phyloP scores from a whole-genome alignment of 64 coral and sea anemone genomes.

The Hydrozoanthus tunicans region DNA sequence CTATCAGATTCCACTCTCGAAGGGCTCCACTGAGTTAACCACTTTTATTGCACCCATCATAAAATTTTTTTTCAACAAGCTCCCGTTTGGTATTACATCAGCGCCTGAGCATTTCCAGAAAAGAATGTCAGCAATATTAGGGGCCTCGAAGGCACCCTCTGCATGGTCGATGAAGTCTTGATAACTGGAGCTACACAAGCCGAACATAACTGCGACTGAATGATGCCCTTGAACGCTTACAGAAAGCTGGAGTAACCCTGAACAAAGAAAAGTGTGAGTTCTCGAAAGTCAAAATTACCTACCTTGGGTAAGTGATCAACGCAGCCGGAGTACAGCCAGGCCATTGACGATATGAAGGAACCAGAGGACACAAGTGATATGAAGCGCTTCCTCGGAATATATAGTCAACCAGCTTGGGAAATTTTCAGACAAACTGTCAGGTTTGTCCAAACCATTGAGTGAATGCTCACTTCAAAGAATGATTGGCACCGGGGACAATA shows the following conservation, averaged over 20 bases:
- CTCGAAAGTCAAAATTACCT: conserved; percentile 12
- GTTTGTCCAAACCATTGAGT: no score
- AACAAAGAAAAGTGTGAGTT: conserved; percentile 26
- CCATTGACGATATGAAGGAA: not conserved
- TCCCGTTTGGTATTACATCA: conserved; percentile 22
- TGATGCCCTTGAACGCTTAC: conserved; percentile 13
- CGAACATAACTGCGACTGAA: conserved; percentile 16
- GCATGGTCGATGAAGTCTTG: conserved; percentile 12
- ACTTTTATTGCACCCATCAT: conserved; percentile 17
- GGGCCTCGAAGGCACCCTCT: conserved; percentile 18
- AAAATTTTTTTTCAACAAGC: conserved; percentile 17
- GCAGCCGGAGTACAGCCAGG: conserved; percentile 31
- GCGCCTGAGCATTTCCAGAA: conserved; percentile 14
- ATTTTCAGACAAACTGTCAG: no score
- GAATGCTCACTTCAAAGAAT: no score
- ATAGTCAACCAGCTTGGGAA: no score
- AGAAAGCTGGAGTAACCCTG: conserved; percentile 8
- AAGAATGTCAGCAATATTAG: conserved; percentile 16
- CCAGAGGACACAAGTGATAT: no score
- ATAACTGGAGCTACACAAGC: conserved; percentile 35
- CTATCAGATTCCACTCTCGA: conserved; percentile 9
- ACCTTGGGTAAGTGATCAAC: conserved; percentile 19
- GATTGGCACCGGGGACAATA: no score
- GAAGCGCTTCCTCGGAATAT: no score
- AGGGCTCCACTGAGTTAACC: not conserved